Base-by-base conservation (phyloP, 2,797 vertebrate genomes). In the Syndactyla subalaris region DNA sequence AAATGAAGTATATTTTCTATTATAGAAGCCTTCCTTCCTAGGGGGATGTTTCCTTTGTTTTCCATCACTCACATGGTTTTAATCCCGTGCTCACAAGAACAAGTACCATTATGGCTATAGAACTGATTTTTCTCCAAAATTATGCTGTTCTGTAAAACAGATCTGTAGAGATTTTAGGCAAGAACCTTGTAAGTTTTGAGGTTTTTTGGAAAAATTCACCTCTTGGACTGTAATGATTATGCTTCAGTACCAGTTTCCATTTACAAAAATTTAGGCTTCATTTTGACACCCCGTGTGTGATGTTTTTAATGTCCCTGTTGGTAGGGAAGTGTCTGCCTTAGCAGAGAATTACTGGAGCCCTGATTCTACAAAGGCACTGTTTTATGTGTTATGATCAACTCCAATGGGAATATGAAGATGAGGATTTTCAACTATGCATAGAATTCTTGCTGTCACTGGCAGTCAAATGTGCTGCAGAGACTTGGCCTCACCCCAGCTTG, bases 211-310 rank as follows among this genome's bases (percentile, higher is more conserved):
- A 90, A 86, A 85, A 77, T 12, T 18, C 18, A 55, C 8, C 4
- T 68, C 58, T 77, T 74, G 15, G 24, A 62, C 5, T 36, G 46
- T 57, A 38, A 9, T 49, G 9, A 20, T 55, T 90, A 61, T 30
- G 15, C 18, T 63, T 76, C 48, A 70, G 12, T 15, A 54, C 48
- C 45, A 43, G 16, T 39, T 62, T 87, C 72, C n/a, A 38, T 73
- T 59, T 54, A 63, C 16, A 63, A 62, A n/a, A 83, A 57, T 6
- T 46, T 52, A 70, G 24, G 18, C 7, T 61, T 75, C 23, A 34
- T 45, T 80, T 57, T 75, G 27, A 67, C 1, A 2, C 8, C 9
- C 6, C 6, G 32, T 8, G 18, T 0, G 0, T 26, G 14, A 27
- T 48, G 10, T 29, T 84, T 75, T 86, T 59, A 51, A 75, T 32